Evolutionary conservation across 2,797 vertebrate species (phyloP), one percentile per base, ranked within the genome.

Genomic region (Syngnathus rostellatus): DNA sequence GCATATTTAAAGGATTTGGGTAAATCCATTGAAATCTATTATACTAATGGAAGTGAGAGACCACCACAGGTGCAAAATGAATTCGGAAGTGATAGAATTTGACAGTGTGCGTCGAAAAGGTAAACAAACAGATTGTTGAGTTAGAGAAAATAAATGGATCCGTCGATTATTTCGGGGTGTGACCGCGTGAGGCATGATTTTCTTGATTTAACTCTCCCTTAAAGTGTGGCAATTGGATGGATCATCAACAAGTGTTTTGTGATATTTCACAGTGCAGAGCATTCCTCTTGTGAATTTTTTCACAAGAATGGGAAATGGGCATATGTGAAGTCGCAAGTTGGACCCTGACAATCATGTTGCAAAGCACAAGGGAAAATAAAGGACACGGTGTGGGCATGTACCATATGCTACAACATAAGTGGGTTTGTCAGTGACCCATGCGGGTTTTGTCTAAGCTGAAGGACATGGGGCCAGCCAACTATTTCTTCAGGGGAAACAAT

Each of bases 321-420:
- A 68, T 51, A 63, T 72, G 51, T 70, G 68, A 78, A 64, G 54
- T 64, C 73, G 66, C 57, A 66, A 76, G 60, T 75, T 62, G 62
- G 64, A 72, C 63, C 70, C 37, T 73, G 50, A 41, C 69, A 72
- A 54, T 57, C 59, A 68, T 71, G 71, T 70, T 68, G 70, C 62
- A 72, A 65, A 53, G 68, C 73, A 77, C 69, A 62, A 62, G 50
- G 66, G 68, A 72, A 57, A 70, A 70, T 81, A 80, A 83, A 77
- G 70, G 71, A 60, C 68, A n/a, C 70, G 75, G 65, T 68, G 63
- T 73, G 68, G 57, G 58, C 41, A 39, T 65, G 64, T 53, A 68
- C 62, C 69, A 78, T 72, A 76, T 80, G 75, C 68, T 50, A 23
- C 55, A 80, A 68, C 72, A 72, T 66, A 71, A 78, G 53, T 68